Conservation (phyloP, 1,140 invertebrate species). For the Conopomorpha cramerella region DNA sequence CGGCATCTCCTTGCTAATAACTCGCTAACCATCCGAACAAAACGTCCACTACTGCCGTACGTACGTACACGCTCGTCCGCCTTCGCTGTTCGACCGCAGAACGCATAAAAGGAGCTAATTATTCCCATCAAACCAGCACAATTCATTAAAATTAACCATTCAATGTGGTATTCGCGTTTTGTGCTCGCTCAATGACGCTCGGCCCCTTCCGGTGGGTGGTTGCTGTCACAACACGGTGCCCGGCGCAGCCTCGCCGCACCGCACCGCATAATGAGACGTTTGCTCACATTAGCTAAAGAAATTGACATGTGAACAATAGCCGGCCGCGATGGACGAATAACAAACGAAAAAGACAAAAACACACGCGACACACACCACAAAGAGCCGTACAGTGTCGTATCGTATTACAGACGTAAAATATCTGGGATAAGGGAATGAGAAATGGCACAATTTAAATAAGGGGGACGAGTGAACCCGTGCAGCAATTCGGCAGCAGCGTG, state of each 20-base stretch:
- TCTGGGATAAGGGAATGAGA: slow-evolving; percentile 57
- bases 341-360: too few relatives aligned
- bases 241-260: slow-evolving; percentile 48
- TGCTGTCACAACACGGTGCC: slow-evolving; percentile 58
- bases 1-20: slow-evolving; percentile 19
- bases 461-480: slow-evolving; percentile 48
- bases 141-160: slow-evolving; percentile 56
- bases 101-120: slow-evolving; percentile 42
- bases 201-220: slow-evolving; percentile 57
- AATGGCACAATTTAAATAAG: slow-evolving; percentile 53
- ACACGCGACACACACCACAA: slow-evolving; percentile 49
- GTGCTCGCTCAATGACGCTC: slow-evolving; percentile 51
- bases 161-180: slow-evolving; percentile 57
- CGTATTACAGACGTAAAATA: slow-evolving; percentile 60
- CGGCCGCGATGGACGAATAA: too few relatives aligned
- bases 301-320: slow-evolving; percentile 61
- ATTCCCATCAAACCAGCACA: slow-evolving; percentile 49
- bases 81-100: slow-evolving; percentile 6
- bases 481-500: slow-evolving; percentile 57
- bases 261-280: slow-evolving; percentile 59
- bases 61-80: slow-evolving; percentile 19
- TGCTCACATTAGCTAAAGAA: slow-evolving; percentile 60
- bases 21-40: slow-evolving; percentile 26
- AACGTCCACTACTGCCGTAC: slow-evolving; percentile 19
- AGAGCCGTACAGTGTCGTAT: slow-evolving; percentile 58